Base-by-base conservation (phyloP, 2,888 invertebrate species). In the Cheilosia pagana region DNA sequence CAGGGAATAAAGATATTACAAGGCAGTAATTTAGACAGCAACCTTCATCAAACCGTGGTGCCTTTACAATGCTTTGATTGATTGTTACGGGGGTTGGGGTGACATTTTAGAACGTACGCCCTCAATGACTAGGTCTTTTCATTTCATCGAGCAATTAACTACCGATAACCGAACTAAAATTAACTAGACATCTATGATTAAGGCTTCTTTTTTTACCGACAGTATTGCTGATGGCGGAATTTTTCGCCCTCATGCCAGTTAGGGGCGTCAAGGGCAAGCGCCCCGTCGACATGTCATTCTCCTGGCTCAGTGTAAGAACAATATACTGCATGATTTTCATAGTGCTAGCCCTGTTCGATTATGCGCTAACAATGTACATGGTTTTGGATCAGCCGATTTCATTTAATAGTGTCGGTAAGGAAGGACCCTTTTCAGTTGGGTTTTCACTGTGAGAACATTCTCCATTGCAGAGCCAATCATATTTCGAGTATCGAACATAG, bases 241-340 rank as follows among this genome's bases (percentile, higher is more conserved):
- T 91, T 43, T 94, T 94, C 55, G 93, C 92, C 63, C 88, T 94
- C 65, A 91, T 94, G 90, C 94, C 94, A 0, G 92, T 94, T 0
- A 89, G 90, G 25, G 93, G 93, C 0, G 89, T 94, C 0, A 92
- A 90, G 19, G 89, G 90, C 4, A 88, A 91, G 2, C 91, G 92
- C 83, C 92, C 93, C 0, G 90, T 90, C 1, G 88, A 91, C 50
- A 90, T 93, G 10, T 89, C 88, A 86, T 93, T 92, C 71, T 89
- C 90, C 8, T 92, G 91, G 91, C 75, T 75, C 1, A 88, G 88
- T 72, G 43, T 89, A 59, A 89, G 91, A 28, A 89, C 90, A 3
- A 78, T 89, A 45, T 91, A 89, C 59, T 87, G 89, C 41, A 35
- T 91, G 12, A 14, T 88, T 2, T 88, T 90, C 25, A 88, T 89